Evolutionary conservation across 1,140 invertebrate species (phyloP), one percentile per base, ranked within the genome.

Genomic region (Tetragonula clypearis): DNA sequence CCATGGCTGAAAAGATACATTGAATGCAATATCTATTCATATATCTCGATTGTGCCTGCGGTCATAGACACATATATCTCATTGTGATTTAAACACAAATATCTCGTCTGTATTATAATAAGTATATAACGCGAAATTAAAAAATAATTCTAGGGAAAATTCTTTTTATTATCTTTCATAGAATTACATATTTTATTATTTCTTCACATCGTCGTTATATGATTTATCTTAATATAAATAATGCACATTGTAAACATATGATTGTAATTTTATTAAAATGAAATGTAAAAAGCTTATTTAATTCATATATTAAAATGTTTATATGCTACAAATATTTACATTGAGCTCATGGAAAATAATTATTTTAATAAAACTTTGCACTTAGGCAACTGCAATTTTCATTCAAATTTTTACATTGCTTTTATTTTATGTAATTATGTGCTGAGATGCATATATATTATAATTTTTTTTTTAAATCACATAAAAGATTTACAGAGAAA

Each of bases 281-380:
- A 85, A 89, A 87, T 71, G 69, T 87, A 87, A 87, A 66, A 87
- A 90, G 41, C 80, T 84, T 23, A 53, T 76, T 87, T 72, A 87
- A 87, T 65, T 58, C 21, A 82, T 74, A 72, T 56, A 85, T 82
- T 68, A 87, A 80, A 77, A 30, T 69, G 62, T 74, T 87, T 87
- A 82, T 90, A 90, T 77, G 26, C 71, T 90, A 90, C 68, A 83
- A 58, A 82, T 90, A 89, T 90, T 89, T 90, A 90, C 88, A 90
- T 78, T 80, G 82, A 89, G 66, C 71, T 81, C 73, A 74, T 62
- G 35, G 77, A 60, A 87, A 89, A 76, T 81, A 89, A 56, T 49
- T 49, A 49, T 49, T 49, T 49, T 49, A 49, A 8, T 49, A 49
- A 78, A 81, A 79, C 84, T 53, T 86, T 60, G 76, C 77, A 56